Evolutionary conservation across 2,888 invertebrate genomes (phyloP), one percentile per base, ranked within the genome.

Genomic region (Ophion slaviceki): DNA sequence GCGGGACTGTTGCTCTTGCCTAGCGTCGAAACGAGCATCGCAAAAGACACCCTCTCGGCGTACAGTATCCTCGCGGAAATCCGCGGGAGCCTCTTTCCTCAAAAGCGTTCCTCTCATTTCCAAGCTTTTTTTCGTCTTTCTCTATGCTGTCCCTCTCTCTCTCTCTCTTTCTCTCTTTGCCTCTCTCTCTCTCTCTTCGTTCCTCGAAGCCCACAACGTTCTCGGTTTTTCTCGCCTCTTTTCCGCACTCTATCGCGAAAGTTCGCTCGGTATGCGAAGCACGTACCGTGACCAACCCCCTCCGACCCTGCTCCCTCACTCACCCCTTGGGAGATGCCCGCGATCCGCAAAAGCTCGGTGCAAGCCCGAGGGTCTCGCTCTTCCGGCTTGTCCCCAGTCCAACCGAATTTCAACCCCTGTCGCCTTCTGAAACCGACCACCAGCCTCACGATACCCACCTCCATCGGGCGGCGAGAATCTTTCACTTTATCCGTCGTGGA

Each of bases 401-500:
- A 77, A 71, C 79, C 78, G 78, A 86, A 86, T 90, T 90, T 90
- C 90, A 88, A 91, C 92, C 92, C 91, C 91, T 90, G 91, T 92
- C 92, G 90, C 90, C 84, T 88, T 88, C 86, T 81, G 59, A 47
- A 47, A 66, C 57, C 82, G 79, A 81, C 81, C 85, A 75, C 75
- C 84, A 57, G 87, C 86, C 80, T 81, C 88, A 87, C 88, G 88
- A 88, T 86, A 84, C 84, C 53, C 66, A 24, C 71, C 70, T 53
- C 71, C 59, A n/a, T 79, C 28, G 40, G 32, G 45, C 72, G 83
- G 82, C 89, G 89, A 90, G 90, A 92, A 92, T 93, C 93, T 93
- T 93, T 93, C 92, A 92, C 93, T 93, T 93, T 92, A 93, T 93
- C 91, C 93, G 87, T 89, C 90, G 89, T 91, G 92, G 92, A 93